These are phyloP conservation scores for Alaudala cheleensis DNA, from an alignment of 2,113 vertebrate species.

Conservation along the genomic window DNA sequence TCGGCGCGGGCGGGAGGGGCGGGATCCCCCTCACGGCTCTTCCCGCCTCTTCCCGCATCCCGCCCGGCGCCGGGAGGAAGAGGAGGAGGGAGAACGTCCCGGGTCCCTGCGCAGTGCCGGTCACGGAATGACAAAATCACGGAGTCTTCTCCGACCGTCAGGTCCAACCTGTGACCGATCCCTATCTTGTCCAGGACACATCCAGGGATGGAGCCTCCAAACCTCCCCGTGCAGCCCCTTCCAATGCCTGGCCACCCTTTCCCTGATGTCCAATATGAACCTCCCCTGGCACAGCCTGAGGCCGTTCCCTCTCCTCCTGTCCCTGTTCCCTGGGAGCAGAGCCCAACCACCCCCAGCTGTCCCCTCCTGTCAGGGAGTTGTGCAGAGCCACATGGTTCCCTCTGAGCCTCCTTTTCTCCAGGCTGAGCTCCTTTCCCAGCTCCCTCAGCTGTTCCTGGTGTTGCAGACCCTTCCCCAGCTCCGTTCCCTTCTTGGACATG, in stretches of 20 bases:
- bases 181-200: background rate
- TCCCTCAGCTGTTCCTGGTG: accelerated
- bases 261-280: background rate
- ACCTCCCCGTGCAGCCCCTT: background rate
- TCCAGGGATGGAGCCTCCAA: background rate
- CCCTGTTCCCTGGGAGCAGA: background rate
- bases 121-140: accelerated
- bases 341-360: accelerated
- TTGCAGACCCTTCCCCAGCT: background rate
- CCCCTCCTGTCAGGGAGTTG: background rate
- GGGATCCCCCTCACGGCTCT: background rate
- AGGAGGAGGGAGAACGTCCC: background rate
- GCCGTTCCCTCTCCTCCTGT: background rate
- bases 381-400: background rate
- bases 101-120: accelerated
- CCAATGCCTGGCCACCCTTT: background rate
- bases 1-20: background rate
- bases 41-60: background rate
- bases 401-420: background rate
- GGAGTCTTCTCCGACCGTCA: background rate
- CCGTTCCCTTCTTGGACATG: accelerated
- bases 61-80: background rate
- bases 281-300: accelerated
- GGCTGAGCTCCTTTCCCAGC: background rate
- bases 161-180: background rate